Evolutionary conservation across 2,888 invertebrate genomes (phyloP).

Genomic region (Mythimna lalbum): DNA sequence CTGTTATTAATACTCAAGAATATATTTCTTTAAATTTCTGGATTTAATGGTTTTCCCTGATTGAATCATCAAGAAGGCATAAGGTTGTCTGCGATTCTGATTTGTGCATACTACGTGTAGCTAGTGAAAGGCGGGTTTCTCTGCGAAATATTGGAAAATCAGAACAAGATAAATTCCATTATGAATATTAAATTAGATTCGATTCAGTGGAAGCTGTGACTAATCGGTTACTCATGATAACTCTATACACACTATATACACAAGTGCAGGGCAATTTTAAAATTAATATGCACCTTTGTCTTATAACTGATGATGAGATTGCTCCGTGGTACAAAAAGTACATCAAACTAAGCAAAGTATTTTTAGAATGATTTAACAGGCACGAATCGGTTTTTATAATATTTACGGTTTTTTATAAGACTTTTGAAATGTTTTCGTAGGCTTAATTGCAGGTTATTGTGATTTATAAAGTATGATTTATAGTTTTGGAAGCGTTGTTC

Average conservation of each 20-base stretch:
- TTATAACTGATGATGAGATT: constrained; percentile 22
- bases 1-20: too few relatives aligned
- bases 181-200: constrained; percentile 40
- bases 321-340: constrained; percentile 27
- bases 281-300: constrained; percentile 34
- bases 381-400: constrained; percentile 3
- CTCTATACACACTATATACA: constrained; percentile 2
- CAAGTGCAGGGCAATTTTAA: constrained; percentile 20
- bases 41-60: neutral
- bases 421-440: constrained; percentile 29
- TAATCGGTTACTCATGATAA: constrained; percentile 43
- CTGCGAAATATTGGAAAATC: constrained; percentile 46
- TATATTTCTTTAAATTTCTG: neutral
- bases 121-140: constrained; percentile 59
- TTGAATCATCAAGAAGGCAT: neutral
- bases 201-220: constrained; percentile 48
- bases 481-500: constrained; percentile 23
- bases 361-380: constrained; percentile 2
- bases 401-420: constrained; percentile 16
- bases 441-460: constrained; percentile 46
- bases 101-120: constrained; percentile 18
- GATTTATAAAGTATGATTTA: constrained; percentile 38
- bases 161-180: constrained; percentile 51
- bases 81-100: neutral
- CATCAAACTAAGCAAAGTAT: constrained; percentile 16